phyloP scores from a whole-genome alignment of 2,113 vertebrate species.

The Rhadina sibilatrix region DNA sequence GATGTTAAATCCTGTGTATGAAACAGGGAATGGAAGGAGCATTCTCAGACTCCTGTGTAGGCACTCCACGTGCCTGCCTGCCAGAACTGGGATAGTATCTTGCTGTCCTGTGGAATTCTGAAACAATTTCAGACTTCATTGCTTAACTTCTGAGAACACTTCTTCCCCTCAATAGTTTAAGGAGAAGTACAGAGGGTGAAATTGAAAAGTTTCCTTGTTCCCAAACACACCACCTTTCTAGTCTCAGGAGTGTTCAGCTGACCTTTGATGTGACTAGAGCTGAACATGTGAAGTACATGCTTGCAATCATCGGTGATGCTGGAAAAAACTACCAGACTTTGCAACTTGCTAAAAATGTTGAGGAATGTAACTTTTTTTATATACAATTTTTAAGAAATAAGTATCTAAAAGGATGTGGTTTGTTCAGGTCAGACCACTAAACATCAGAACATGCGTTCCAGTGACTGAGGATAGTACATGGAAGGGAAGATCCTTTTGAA shows the following conservation, averaged over 20 bases:
- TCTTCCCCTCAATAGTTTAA: neutral
- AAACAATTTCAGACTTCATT: neutral
- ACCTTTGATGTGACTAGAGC: too few species aligned
- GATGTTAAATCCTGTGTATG: accelerated
- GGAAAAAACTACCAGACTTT: neutral
- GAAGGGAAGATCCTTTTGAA: neutral
- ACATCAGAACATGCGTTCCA: neutral
- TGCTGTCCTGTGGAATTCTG: neutral
- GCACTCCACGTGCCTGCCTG: accelerated
- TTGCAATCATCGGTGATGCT: neutral
- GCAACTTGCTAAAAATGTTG: neutral
- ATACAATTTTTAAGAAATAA: neutral
- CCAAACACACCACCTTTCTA: neutral
- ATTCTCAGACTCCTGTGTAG: neutral
- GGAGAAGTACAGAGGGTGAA: neutral
- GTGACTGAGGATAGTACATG: neutral
- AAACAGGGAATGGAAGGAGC: accelerated
- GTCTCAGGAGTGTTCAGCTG: neutral
- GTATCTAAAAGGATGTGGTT: neutral
- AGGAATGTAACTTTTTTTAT: neutral
- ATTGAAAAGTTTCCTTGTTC: neutral
- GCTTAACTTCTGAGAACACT: neutral
- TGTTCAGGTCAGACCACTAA: neutral
- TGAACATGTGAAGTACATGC: neutral
- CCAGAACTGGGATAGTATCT: neutral